These are phyloP conservation scores for Paedocypris sp. DNA, from an alignment of 2,113 vertebrate species.

Conservation along the genomic window DNA sequence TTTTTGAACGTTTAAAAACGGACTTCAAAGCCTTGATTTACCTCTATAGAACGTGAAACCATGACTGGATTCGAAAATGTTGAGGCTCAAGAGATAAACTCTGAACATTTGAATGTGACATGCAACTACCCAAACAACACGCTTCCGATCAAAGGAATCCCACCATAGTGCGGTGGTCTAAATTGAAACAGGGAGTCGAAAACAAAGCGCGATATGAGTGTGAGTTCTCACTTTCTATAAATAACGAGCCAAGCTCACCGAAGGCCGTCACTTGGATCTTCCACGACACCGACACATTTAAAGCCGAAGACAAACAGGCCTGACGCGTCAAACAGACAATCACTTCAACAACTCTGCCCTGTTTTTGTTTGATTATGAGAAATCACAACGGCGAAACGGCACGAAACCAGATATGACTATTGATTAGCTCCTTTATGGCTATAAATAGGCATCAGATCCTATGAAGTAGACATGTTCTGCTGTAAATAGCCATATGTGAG, in stretches of 20 bases:
- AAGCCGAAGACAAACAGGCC: background rate
- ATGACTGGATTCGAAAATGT: too few species aligned
- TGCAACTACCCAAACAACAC: constrained; percentile 8
- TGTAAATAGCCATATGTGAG: background rate
- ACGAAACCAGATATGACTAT: too few species aligned
- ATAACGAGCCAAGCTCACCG: constrained; percentile 40
- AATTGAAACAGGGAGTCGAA: constrained; percentile 7
- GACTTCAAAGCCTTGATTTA: too few species aligned
- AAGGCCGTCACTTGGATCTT: background rate
- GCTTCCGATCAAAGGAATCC: background rate
- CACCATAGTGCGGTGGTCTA: constrained; percentile 1
- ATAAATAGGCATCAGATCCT: too few species aligned
- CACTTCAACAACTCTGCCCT: too few species aligned
- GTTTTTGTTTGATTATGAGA: too few species aligned
- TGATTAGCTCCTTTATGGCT: too few species aligned
- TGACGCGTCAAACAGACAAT: background rate
- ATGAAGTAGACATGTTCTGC: background rate
- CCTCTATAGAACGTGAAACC: too few species aligned
- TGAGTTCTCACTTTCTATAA: constrained; percentile 46
- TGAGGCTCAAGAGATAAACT: too few species aligned
- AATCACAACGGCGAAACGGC: too few species aligned
- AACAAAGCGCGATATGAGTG: background rate
- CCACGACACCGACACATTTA: background rate
- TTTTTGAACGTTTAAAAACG: too few species aligned
- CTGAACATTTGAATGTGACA: background rate